A percentile compares a stretch with the other conserved stretches of the same genome.
These are phyloP conservation scores for Lepidochitona cinerea DNA, from an alignment of 2,888 invertebrate genomes.

Conservation along the genomic window DNA sequence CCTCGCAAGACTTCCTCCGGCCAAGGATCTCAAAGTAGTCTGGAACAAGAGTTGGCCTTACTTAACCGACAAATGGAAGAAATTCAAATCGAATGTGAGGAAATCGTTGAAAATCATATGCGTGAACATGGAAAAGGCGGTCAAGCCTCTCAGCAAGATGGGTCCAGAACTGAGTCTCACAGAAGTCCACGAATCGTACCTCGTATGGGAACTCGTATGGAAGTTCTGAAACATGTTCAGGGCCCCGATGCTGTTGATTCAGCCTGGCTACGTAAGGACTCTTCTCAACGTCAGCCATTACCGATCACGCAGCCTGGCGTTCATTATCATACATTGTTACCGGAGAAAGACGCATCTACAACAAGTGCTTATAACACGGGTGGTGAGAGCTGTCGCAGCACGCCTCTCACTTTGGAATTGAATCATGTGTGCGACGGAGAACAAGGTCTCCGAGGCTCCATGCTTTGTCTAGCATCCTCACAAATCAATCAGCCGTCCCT, in stretches of 20 bases:
- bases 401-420: conserved; percentile 65
- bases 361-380: conserved; percentile 80
- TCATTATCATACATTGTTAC: neutral
- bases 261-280: conserved; percentile 35
- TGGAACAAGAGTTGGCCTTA: conserved; percentile 75
- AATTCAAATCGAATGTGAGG: conserved; percentile 75
- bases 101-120: conserved; percentile 69
- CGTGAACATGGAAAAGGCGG: conserved; percentile 43
- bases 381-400: conserved; percentile 81
- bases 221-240: conserved; percentile 58
- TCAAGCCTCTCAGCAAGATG: conserved; percentile 16
- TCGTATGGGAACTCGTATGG: conserved; percentile 67
- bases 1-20: conserved; percentile 35
- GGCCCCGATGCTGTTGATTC: conserved; percentile 45
- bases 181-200: conserved; percentile 63
- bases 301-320: conserved; percentile 6
- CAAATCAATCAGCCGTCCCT: conserved; percentile 33
- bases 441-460: conserved; percentile 59
- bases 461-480: conserved; percentile 57
- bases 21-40: conserved; percentile 61
- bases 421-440: conserved; percentile 59
- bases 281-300: neutral
- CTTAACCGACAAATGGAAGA: conserved; percentile 77
- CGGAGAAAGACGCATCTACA: conserved; percentile 75
- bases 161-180: conserved; percentile 39